Conservation (phyloP, 2,113 vertebrate species). For the Perca flavescens region DNA sequence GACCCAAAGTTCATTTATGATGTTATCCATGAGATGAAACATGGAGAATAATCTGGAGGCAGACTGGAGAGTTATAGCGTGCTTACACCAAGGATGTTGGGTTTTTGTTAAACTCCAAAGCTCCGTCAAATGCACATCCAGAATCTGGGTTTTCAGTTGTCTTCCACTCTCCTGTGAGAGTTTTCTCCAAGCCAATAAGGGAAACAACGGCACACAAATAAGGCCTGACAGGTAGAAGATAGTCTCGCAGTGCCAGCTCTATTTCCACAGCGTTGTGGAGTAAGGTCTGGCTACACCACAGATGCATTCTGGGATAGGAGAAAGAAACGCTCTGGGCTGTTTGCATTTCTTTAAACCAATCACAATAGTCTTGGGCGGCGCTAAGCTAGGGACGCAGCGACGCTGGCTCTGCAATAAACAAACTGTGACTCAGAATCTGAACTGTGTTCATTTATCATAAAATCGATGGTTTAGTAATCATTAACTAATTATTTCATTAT, state of each 20-base stretch:
- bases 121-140: slow-evolving; percentile 27
- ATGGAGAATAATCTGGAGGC: slow-evolving; percentile 9
- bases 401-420: background rate
- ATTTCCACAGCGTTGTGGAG: too few species aligned
- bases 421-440: background rate
- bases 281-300: too few species aligned
- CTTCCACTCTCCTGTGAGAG: too few species aligned
- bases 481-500: too few species aligned
- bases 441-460: background rate
- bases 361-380: too few species aligned
- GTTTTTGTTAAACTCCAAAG: slow-evolving; percentile 31
- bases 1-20: slow-evolving; percentile 27
- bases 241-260: too few species aligned
- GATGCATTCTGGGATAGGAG: too few species aligned
- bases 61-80: background rate
- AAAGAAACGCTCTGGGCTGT: too few species aligned
- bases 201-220: background rate
- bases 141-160: background rate
- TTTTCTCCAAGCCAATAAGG: background rate
- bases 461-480: too few species aligned
- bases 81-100: slow-evolving; percentile 11
- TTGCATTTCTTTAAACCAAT: too few species aligned
- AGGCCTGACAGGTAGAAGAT: background rate
- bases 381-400: too few species aligned
- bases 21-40: slow-evolving; percentile 43